Evolutionary conservation across 2,113 vertebrate species (phyloP).

Genomic region (Onychorhynchus coronatus): DNA sequence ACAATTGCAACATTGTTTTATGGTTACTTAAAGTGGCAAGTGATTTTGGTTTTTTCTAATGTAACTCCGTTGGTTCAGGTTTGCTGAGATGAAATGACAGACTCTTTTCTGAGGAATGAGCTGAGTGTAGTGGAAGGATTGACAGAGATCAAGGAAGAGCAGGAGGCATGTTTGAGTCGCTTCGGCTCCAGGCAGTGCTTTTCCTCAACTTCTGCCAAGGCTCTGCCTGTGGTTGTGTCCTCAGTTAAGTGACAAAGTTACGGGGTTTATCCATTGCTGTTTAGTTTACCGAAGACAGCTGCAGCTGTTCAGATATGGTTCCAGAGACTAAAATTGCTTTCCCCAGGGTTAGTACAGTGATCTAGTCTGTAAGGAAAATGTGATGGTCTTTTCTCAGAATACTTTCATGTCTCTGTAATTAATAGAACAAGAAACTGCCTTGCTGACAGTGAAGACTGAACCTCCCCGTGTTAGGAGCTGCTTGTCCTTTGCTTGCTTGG

Average conservation of each 20-base stretch:
- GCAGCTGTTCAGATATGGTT: background rate
- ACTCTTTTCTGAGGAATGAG: background rate
- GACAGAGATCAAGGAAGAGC: background rate
- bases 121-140: accelerated
- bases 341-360: background rate
- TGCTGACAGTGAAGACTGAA: background rate
- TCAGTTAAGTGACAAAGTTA: background rate
- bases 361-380: background rate
- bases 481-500: background rate
- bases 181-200: background rate
- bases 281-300: background rate
- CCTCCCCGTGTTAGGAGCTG: background rate
- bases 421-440: background rate
- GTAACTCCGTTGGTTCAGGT: background rate
- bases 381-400: background rate
- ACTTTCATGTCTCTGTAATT: background rate
- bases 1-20: background rate
- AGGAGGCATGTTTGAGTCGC: background rate
- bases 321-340: background rate
- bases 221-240: background rate
- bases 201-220: background rate
- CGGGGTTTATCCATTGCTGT: background rate
- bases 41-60: background rate
- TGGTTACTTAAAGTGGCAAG: background rate
- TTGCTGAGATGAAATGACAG: background rate